Evolutionary conservation across 35 echinoderm and acorn worm species (phyloP).

Genomic region (Chiridota heheva): DNA sequence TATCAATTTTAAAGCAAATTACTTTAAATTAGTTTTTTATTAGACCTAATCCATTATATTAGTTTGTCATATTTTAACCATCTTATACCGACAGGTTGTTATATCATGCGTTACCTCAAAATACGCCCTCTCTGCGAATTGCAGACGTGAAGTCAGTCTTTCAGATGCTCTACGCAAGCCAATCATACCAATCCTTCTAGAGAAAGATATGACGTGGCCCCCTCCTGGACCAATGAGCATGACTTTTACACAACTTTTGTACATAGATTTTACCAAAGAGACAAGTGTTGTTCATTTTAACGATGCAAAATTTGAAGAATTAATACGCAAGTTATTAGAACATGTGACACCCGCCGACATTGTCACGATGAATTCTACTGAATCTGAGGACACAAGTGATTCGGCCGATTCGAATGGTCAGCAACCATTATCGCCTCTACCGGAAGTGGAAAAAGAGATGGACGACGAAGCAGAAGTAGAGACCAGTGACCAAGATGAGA

Average conservation of each 20-base stretch:
- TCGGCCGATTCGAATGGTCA: no score
- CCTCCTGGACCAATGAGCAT: slow-evolving; percentile 95
- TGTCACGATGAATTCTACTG: no score
- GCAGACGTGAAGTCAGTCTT: slow-evolving; percentile 88
- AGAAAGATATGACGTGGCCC: slow-evolving; percentile 84
- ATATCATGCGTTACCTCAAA: slow-evolving; percentile 84
- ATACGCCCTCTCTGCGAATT: slow-evolving; percentile 92
- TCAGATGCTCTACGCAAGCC: slow-evolving; percentile 84
- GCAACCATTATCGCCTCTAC: no score
- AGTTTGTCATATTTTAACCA: no score
- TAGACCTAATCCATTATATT: no score
- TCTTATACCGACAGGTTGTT: slow-evolving; percentile 76
- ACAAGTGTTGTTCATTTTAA: slow-evolving; percentile 49
- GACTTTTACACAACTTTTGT: slow-evolving; percentile 92
- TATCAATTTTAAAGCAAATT: no score
- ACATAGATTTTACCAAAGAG: slow-evolving; percentile 85
- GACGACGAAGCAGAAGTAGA: no score
- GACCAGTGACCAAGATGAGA: no score
- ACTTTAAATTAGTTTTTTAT: no score
- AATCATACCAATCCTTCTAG: slow-evolving; percentile 75
- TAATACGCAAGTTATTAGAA: slow-evolving; percentile 62
- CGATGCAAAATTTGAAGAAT: slow-evolving; percentile 89
- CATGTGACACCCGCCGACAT: slow-evolving; percentile 36
- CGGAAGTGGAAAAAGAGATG: no score
- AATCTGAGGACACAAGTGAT: no score